Base-by-base conservation (phyloP, 2,113 vertebrate species). In the Cepphus grylle region DNA sequence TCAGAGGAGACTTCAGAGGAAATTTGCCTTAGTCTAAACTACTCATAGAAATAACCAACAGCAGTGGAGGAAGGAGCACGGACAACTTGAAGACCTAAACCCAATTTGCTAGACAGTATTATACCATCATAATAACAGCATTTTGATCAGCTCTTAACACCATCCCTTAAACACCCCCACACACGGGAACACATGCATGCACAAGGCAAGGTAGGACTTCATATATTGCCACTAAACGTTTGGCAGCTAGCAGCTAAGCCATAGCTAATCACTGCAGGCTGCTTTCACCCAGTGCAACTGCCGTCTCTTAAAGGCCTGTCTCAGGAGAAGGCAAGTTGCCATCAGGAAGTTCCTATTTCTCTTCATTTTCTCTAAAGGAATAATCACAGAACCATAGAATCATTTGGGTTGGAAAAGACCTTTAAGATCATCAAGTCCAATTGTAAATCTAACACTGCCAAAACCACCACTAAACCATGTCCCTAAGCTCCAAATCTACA, bases 121-220 rank as follows among this genome's bases (percentile, higher is more conserved):
- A 88, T 67, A 8, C 38, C 19, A 53, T 18, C 23, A n/a, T 8
- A 22, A 20, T 9, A 42, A 56, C 25, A 67, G 14, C 14, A 79
- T 86, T 81, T 78, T 43, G 10, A 63, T 40, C 18, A 71, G 20
- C 15, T 65, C 5, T 89, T 67, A n/a, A 72, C 25, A 40, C 15
- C 25, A 32, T 29, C 36, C 29, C 11, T 53, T 40, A 26, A 27
- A 67, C 17, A 32, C 18, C 58, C 12, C 38, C 25, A 62, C 22
- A n/a, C 3, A 29, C 1, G 8, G 26, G 15, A 12, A 61, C 16
- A 63, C 27, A 26, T 3, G 36, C 12, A 58, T 0, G 2, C 36
- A 53, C 13, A 59, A 22, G 17, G 34, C 56, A 63, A 25, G n/a
- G 26, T 8, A 42, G 13, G 42, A 29, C 36, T 74, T 85, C 0